These are phyloP conservation scores for Vombatus ursinus DNA, from an alignment of 2,113 vertebrate species.

Conservation along the genomic window DNA sequence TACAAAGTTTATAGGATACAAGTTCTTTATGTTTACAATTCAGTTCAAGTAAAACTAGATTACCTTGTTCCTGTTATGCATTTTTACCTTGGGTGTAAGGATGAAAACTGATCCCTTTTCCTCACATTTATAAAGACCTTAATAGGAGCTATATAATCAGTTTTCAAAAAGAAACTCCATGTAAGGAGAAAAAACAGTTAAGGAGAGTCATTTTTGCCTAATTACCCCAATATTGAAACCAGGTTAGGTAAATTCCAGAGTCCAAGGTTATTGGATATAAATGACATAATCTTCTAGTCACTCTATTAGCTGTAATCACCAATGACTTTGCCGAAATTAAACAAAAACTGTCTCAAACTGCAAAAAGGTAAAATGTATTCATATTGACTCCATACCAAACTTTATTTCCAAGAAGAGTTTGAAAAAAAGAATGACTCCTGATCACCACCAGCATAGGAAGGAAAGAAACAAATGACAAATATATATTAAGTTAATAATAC, in stretches of 20 bases:
- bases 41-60: not conserved
- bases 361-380: not conserved
- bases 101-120: not conserved
- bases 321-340: not conserved
- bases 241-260: not conserved
- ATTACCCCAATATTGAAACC: not conserved
- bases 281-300: not conserved
- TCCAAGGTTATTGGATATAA: not conserved
- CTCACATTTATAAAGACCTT: not conserved
- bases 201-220: not conserved
- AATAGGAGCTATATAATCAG: not conserved
- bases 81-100: not conserved
- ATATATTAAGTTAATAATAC: not conserved
- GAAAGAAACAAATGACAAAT: not conserved
- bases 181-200: not conserved
- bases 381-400: not conserved
- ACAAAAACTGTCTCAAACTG: not conserved
- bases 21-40: not conserved
- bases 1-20: not conserved
- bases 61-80: not conserved
- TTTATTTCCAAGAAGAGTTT: not conserved
- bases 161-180: not conserved
- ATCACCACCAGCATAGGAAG: not conserved
- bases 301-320: not conserved
- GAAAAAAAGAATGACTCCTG: not conserved